Evolutionary conservation across 2,888 invertebrate genomes (phyloP).

Genomic region (Furcula furcula): DNA sequence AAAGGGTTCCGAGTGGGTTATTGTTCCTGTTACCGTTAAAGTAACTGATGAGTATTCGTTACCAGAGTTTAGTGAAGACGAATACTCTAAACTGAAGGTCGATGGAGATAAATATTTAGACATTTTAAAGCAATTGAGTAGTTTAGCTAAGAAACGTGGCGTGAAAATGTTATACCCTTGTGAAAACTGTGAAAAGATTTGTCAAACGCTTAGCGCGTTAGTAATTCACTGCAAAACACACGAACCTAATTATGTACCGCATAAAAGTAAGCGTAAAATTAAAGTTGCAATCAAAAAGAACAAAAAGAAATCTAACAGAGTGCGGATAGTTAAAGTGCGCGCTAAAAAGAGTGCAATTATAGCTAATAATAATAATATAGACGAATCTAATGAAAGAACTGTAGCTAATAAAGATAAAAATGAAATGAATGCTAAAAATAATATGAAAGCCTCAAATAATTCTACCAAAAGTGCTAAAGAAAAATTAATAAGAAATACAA

Average conservation of each 20-base stretch:
- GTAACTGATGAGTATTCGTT: slow-evolving; percentile 31
- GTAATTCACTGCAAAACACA: slow-evolving; percentile 57
- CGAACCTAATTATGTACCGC: slow-evolving; percentile 52
- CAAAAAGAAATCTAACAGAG: too few relatives aligned
- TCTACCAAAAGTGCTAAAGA: too few relatives aligned
- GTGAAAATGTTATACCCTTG: slow-evolving; percentile 59
- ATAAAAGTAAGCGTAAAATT: slow-evolving; percentile 37
- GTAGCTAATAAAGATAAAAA: too few relatives aligned
- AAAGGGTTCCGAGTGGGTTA: slow-evolving; percentile 55
- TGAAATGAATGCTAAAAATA: too few relatives aligned
- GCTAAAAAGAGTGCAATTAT: background rate
- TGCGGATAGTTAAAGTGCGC: too few relatives aligned
- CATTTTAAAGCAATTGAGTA: slow-evolving; percentile 44
- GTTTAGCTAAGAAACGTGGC: slow-evolving; percentile 44
- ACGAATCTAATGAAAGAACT: background rate
- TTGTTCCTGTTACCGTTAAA: slow-evolving; percentile 41
- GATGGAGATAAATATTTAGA: slow-evolving; percentile 40
- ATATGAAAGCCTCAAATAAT: too few relatives aligned
- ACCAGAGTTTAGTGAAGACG: slow-evolving; percentile 36
- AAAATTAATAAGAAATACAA: too few relatives aligned
- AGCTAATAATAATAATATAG: background rate
- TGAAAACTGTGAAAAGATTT: slow-evolving; percentile 58
- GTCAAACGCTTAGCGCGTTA: slow-evolving; percentile 50
- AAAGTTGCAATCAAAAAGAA: too few relatives aligned
- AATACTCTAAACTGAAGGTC: slow-evolving; percentile 23